Evolutionary conservation across 2,113 vertebrate species (phyloP).

Genomic region (Lates calcarifer): DNA sequence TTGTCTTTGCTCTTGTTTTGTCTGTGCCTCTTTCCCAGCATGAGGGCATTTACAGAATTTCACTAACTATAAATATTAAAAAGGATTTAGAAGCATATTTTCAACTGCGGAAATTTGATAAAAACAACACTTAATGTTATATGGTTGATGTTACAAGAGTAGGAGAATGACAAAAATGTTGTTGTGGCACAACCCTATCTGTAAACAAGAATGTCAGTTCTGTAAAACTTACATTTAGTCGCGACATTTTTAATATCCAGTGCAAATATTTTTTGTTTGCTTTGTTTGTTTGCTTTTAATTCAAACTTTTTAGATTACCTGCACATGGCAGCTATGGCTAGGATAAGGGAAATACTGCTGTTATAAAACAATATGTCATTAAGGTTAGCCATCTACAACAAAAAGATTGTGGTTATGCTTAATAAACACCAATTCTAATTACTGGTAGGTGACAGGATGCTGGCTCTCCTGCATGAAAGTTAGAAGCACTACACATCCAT

Average conservation of each 20-base stretch:
- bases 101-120: background rate
- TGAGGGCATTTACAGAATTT: slow-evolving; percentile 13
- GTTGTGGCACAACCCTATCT: background rate
- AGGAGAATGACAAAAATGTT: background rate
- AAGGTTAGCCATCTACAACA: background rate
- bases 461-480: background rate
- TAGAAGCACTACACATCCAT: background rate
- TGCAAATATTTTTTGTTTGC: background rate
- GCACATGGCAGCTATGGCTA: background rate
- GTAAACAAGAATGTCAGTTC: background rate
- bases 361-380: background rate
- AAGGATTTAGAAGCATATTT: slow-evolving; percentile 17
- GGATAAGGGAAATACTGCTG: background rate
- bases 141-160: background rate
- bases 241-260: background rate
- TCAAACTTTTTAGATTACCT: background rate
- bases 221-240: too few species aligned
- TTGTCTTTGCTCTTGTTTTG: slow-evolving; percentile 49
- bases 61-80: slow-evolving; percentile 16
- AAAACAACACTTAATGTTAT: slow-evolving; percentile 13
- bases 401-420: background rate
- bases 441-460: background rate
- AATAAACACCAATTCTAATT: background rate
- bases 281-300: background rate
- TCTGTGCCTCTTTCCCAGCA: slow-evolving; percentile 20